A percentile compares a stretch with the other conserved stretches of the same genome.
These are phyloP conservation scores for Choristoneura fumiferana DNA, from an alignment of 1,140 invertebrate species.

Conservation along the genomic window DNA sequence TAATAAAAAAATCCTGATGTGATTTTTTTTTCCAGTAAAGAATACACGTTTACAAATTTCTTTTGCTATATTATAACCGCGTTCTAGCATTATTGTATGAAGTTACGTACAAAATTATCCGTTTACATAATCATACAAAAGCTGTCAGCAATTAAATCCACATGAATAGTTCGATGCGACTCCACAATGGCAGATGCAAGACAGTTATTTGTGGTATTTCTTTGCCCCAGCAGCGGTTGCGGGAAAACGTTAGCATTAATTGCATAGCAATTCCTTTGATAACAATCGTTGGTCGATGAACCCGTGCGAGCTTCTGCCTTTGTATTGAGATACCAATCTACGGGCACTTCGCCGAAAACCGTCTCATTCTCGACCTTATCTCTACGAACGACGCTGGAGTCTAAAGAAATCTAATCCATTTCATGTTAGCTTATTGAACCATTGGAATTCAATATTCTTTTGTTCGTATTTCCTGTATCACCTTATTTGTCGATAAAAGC, in stretches of 20 bases:
- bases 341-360: background rate
- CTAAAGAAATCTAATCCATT: background rate
- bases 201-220: constrained; percentile 20
- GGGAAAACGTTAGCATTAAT: constrained; percentile 52
- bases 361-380: constrained; percentile 30
- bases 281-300: constrained; percentile 53
- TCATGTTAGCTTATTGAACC: background rate
- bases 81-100: too few relatives aligned
- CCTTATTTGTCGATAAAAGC: background rate
- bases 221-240: constrained; percentile 14
- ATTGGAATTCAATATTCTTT: constrained; percentile 17
- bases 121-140: too few relatives aligned
- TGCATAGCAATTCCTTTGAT: constrained; percentile 49
- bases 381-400: constrained; percentile 17
- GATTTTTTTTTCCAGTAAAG: too few relatives aligned
- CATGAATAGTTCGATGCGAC: background rate
- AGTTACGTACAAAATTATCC: too few relatives aligned
- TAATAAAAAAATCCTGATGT: too few relatives aligned
- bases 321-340: constrained; percentile 33
- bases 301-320: constrained; percentile 46
- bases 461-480: constrained; percentile 5
- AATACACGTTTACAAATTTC: too few relatives aligned
- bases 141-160: too few relatives aligned
- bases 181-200: background rate
- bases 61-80: too few relatives aligned